Conservation (phyloP, 2,888 invertebrate genomes). For the Ophion obscuratus region DNA sequence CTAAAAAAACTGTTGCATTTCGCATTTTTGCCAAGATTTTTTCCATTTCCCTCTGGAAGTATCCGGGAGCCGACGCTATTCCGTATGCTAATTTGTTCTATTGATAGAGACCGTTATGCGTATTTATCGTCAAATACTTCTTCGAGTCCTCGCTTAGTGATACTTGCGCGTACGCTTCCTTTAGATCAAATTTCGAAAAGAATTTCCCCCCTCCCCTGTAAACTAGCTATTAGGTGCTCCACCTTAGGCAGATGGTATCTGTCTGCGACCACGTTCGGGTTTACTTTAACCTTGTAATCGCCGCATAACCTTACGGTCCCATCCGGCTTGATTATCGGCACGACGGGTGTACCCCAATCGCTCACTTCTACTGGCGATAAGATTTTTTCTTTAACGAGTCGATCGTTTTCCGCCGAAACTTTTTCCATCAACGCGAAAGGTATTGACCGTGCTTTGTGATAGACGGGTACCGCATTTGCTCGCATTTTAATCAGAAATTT, state of each 20-base stretch:
- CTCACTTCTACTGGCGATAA: slow-evolving; percentile 67
- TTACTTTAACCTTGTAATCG: slow-evolving; percentile 71
- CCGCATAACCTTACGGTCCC: slow-evolving; percentile 72
- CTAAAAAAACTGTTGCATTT: slow-evolving; percentile 42
- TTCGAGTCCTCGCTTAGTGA: slow-evolving; percentile 43
- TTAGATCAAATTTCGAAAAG: slow-evolving; percentile 66
- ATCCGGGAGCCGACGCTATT: slow-evolving; percentile 54
- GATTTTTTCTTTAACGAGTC: slow-evolving; percentile 54
- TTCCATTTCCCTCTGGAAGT: slow-evolving; percentile 57
- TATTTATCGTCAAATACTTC: slow-evolving; percentile 47
- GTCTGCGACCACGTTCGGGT: slow-evolving; percentile 61
- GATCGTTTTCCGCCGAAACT: slow-evolving; percentile 48
- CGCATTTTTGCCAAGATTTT: slow-evolving; percentile 49
- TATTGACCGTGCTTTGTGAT: slow-evolving; percentile 50
- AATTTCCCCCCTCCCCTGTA: slow-evolving; percentile 56
- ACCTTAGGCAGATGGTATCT: slow-evolving; percentile 65
- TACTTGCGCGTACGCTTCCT: slow-evolving; percentile 11
- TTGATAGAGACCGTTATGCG: slow-evolving; percentile 60
- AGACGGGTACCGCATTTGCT: slow-evolving; percentile 67
- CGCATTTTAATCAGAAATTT: slow-evolving; percentile 43
- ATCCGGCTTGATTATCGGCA: slow-evolving; percentile 72
- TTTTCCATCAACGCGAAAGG: slow-evolving; percentile 57
- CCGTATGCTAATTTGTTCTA: slow-evolving; percentile 48
- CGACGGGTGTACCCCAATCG: slow-evolving; percentile 75
- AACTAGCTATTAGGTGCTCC: slow-evolving; percentile 65